A percentile compares a stretch with the other conserved stretches of the same genome.
phyloP scores from a whole-genome alignment of 1,140 invertebrate genomes.

The Drosophila miranda region DNA sequence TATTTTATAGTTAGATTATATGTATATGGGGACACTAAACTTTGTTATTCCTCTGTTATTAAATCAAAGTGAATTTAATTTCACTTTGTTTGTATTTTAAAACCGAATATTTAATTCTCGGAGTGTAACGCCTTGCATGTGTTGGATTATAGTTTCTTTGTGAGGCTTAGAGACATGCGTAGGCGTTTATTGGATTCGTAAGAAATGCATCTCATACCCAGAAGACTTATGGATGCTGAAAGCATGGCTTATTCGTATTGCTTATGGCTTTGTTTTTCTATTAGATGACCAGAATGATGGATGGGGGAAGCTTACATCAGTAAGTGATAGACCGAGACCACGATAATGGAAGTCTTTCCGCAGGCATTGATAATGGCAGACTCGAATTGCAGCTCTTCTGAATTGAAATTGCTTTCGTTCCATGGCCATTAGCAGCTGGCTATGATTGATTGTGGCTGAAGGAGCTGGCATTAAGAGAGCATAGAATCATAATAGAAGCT shows the following conservation, averaged over 20 bases:
- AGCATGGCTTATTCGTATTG: background rate
- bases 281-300: slow-evolving; percentile 20
- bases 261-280: slow-evolving; percentile 6
- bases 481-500: slow-evolving; percentile 12
- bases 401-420: slow-evolving; percentile 35
- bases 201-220: too few relatives aligned
- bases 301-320: slow-evolving; percentile 11
- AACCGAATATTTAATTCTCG: too few relatives aligned
- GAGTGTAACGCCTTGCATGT: too few relatives aligned
- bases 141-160: too few relatives aligned
- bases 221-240: too few relatives aligned
- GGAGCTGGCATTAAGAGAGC: background rate
- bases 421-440: slow-evolving; percentile 30
- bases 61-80: too few relatives aligned
- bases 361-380: background rate
- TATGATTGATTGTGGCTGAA: slow-evolving; percentile 39
- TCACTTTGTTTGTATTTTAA: too few relatives aligned
- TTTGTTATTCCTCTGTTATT: too few relatives aligned
- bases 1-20: too few relatives aligned
- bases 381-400: slow-evolving; percentile 16
- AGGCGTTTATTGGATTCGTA: too few relatives aligned
- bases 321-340: background rate
- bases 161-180: too few relatives aligned
- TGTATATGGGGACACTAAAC: too few relatives aligned
- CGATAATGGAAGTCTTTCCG: slow-evolving; percentile 15